Evolutionary conservation across 2,797 vertebrate species (phyloP).

Genomic region (Gallirallus australis): DNA sequence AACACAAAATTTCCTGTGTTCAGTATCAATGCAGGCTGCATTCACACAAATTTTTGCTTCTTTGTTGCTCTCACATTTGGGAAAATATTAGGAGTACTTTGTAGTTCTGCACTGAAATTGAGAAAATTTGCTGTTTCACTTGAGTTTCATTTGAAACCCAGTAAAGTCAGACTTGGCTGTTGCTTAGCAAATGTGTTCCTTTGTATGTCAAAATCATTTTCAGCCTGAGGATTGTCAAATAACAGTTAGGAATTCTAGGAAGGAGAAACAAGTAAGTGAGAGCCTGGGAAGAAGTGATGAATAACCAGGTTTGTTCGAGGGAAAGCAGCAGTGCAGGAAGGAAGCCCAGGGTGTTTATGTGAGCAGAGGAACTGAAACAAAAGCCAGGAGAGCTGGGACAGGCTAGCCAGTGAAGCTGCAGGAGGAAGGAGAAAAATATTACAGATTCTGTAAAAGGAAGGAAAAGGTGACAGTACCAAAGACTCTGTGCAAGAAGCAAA

Average conservation of each 20-base stretch:
- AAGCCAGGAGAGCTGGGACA: constrained; percentile 11
- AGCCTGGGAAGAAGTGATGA: constrained; percentile 55
- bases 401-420: not conserved
- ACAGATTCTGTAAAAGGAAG: not conserved
- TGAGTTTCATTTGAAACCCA: not conserved
- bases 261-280: constrained; percentile 50
- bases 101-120: not conserved
- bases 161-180: not conserved
- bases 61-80: not conserved
- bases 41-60: not conserved
- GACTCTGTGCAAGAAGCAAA: not conserved
- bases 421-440: constrained; percentile 13
- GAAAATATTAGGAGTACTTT: not conserved
- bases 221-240: not conserved
- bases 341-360: constrained; percentile 51
- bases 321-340: not conserved
- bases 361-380: constrained; percentile 15
- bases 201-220: constrained; percentile 11
- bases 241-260: constrained; percentile 18
- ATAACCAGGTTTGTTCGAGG: not conserved
- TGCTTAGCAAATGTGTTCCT: not conserved
- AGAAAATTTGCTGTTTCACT: not conserved
- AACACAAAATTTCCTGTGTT: not conserved
- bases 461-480: not conserved
- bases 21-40: not conserved